Evolutionary conservation across 2,888 invertebrate genomes (phyloP), one percentile per base, ranked within the genome.

Genomic region (Scaptodrosophila latifasciaeformis): DNA sequence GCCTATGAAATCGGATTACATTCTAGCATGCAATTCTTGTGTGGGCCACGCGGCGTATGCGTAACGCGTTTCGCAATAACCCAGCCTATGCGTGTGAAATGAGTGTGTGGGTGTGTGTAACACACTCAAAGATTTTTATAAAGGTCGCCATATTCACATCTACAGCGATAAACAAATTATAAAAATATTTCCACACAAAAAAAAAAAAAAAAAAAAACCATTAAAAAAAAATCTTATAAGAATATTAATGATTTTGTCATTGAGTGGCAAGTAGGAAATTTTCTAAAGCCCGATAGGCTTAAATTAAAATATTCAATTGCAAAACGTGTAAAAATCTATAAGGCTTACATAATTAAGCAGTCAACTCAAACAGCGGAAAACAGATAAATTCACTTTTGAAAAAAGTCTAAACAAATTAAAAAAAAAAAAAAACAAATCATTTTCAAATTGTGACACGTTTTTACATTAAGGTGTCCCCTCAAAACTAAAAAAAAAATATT

Each of bases 301-400:
- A 24, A 34, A 34, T n/a, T 2, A 13, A 13, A 48, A 44, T 47
- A 69, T 67, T 64, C 54, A 31, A 59, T 67, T 69, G 67, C 69
- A 57, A 79, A 74, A 69, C 77, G 70, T 79, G 74, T 76, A 62
- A 59, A 35, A 59, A 54, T 61, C 71, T 69, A 62, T 69, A 52
- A 62, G 49, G 56, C 67, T 74, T 79, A 71, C 67, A 72, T 74
- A 76, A 76, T 64, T 59, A 53, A 42, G 17, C 34, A n/a, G n/a
- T 29, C 10, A 19, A 46, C 15, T 9, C 29, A 17, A n/a, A 6
- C 5, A 50, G 55, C 58, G 12, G 12, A 10, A 70, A 62, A 59
- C 65, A 75, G 66, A 66, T 19, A n/a, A 17, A 19, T 31, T 30
- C 13, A 12, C 31, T 13, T 35, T 1, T 10, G 21, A n/a, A 46